These are phyloP conservation scores for Centruroides vittatus DNA, from an alignment of 1,140 invertebrate species.

Conservation along the genomic window DNA sequence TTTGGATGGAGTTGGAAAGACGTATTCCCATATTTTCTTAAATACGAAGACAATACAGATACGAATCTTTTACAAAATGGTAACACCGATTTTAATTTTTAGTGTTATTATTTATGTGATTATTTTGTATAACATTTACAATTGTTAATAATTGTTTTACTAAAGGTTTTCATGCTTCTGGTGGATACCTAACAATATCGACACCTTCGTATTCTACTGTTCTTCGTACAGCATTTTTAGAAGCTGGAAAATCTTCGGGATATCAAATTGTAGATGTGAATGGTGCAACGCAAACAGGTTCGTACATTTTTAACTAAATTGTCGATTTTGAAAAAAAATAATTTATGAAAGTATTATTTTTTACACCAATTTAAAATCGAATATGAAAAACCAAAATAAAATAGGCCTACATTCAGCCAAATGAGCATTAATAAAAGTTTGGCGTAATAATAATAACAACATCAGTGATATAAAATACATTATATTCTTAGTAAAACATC, in stretches of 20 bases:
- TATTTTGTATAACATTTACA: too few species aligned
- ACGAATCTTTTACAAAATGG: background rate
- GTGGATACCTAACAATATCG: constrained; percentile 21
- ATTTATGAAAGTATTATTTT: too few species aligned
- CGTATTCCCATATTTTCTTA: constrained; percentile 47
- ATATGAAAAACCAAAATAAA: too few species aligned
- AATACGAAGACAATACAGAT: constrained; percentile 30
- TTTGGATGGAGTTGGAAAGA: constrained; percentile 73
- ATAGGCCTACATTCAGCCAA: too few species aligned
- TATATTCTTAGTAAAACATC: too few species aligned
- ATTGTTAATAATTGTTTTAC: background rate
- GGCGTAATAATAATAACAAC: too few species aligned
- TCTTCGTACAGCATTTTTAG: constrained; percentile 49
- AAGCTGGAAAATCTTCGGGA: constrained; percentile 52
- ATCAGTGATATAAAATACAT: too few species aligned
- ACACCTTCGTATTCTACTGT: constrained; percentile 19
- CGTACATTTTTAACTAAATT: too few species aligned
- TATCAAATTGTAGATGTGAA: constrained; percentile 39
- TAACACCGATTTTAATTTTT: background rate
- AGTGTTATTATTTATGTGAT: too few species aligned
- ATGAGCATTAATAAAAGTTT: too few species aligned
- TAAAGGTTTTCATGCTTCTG: constrained; percentile 12
- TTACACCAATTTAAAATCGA: too few species aligned
- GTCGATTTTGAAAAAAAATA: too few species aligned
- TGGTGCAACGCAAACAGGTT: constrained; percentile 28